phyloP scores from a whole-genome alignment of 2,113 vertebrate species.

The Xenus cinereus region DNA sequence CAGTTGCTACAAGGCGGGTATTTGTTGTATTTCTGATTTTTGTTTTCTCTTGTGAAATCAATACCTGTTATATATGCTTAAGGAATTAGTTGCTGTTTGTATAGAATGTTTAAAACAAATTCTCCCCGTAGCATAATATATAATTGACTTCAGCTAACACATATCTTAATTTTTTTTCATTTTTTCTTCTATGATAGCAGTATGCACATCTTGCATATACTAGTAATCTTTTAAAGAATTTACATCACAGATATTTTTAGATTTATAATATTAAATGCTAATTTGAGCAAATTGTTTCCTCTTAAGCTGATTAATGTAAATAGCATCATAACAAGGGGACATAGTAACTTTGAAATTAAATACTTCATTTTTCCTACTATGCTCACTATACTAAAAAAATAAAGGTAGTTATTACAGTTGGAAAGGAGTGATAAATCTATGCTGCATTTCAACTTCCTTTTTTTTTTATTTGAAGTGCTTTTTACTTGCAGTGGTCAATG shows the following conservation, averaged over 20 bases:
- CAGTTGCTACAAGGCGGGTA: background rate
- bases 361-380: background rate
- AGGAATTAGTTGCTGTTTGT: background rate
- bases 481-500: background rate
- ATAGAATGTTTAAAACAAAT: background rate
- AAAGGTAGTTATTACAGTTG: background rate
- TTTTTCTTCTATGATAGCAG: background rate
- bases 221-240: background rate
- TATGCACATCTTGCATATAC: background rate
- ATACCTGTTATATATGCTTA: background rate
- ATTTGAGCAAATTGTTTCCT: background rate
- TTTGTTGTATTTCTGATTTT: background rate
- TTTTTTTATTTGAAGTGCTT: background rate
- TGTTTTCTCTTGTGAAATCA: background rate
- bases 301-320: background rate
- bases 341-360: background rate
- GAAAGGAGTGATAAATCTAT: background rate
- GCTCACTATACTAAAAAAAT: background rate
- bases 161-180: background rate
- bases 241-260: background rate
- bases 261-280: background rate
- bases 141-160: background rate
- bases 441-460: background rate
- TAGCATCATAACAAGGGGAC: background rate
- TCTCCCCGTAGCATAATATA: background rate